These are phyloP conservation scores for Chouioia cunea DNA, from an alignment of 2,888 invertebrate species.

Conservation along the genomic window DNA sequence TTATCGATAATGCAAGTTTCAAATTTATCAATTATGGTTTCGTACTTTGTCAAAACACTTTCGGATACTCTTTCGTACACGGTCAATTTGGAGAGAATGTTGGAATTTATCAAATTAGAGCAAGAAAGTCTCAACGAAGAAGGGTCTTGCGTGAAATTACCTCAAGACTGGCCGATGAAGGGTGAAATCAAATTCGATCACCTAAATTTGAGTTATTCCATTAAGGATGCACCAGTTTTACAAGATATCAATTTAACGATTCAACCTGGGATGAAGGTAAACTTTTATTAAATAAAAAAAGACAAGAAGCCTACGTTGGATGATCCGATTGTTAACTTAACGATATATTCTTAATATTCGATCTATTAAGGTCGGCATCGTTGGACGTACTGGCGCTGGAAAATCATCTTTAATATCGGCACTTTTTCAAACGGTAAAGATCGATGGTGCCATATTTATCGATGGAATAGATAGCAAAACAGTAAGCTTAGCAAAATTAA, in stretches of 20 bases:
- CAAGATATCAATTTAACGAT: slow-evolving; percentile 80
- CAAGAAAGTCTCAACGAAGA: slow-evolving; percentile 78
- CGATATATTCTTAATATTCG: too few relatives aligned
- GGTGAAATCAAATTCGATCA: slow-evolving; percentile 76
- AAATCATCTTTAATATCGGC: slow-evolving; percentile 86
- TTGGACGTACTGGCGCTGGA: slow-evolving; percentile 91
- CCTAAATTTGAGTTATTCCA: slow-evolving; percentile 75
- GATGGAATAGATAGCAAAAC: slow-evolving; percentile 80
- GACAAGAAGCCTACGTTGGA: too few relatives aligned
- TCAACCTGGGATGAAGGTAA: slow-evolving; percentile 76
- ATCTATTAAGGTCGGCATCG: slow-evolving; percentile 78
- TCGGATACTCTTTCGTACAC: too few relatives aligned
- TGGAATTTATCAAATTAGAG: slow-evolving; percentile 82
- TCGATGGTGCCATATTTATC: slow-evolving; percentile 81
- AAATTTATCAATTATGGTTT: too few relatives aligned
- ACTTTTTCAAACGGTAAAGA: slow-evolving; percentile 80
- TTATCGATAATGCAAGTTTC: too few relatives aligned
- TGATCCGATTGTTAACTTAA: too few relatives aligned
- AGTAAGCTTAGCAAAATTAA: too few relatives aligned
- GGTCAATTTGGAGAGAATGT: slow-evolving; percentile 85
- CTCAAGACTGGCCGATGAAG: slow-evolving; percentile 76
- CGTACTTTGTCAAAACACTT: too few relatives aligned
- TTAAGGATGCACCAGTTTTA: slow-evolving; percentile 77
- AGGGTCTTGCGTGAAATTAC: slow-evolving; percentile 71
- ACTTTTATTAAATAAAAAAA: neutral